These are phyloP conservation scores for Actinemys pallida DNA, from an alignment of 2,113 vertebrate genomes.

Conservation along the genomic window DNA sequence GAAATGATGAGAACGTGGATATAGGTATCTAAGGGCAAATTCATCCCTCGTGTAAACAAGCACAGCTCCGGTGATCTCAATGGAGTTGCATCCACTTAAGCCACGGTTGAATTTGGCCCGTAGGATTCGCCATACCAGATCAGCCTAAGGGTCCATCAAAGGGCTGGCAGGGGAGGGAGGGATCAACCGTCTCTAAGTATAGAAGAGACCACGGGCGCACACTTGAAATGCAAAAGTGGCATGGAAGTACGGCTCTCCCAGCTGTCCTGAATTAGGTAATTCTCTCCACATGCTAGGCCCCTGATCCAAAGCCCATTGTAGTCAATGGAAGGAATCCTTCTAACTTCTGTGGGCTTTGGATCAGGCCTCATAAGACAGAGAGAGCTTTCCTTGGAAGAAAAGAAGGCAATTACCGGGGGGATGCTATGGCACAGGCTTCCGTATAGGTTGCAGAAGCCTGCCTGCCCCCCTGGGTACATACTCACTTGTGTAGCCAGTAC, in stretches of 20 bases:
- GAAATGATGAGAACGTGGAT: background rate
- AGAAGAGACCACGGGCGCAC: too few relatives aligned
- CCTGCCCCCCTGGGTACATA: too few relatives aligned
- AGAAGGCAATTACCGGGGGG: background rate
- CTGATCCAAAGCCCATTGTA: background rate
- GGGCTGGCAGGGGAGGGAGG: background rate
- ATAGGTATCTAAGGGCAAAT: background rate
- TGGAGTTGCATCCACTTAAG: background rate
- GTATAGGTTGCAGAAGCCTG: too few relatives aligned
- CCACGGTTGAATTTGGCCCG: background rate
- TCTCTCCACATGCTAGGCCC: background rate
- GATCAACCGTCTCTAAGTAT: background rate
- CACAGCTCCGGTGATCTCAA: background rate
- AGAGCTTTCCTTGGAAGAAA: background rate
- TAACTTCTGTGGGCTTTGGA: accelerated
- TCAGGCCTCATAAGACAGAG: background rate
- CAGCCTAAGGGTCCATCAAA: background rate
- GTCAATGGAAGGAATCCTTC: background rate
- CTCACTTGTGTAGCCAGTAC: too few relatives aligned
- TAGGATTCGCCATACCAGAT: accelerated
- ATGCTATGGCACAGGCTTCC: too few relatives aligned
- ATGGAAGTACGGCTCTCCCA: background rate
- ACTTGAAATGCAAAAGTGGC: background rate
- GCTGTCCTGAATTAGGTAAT: background rate
- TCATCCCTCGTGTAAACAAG: background rate